Base-by-base conservation (phyloP, 2,888 invertebrate genomes). In the Agriotes lineatus region DNA sequence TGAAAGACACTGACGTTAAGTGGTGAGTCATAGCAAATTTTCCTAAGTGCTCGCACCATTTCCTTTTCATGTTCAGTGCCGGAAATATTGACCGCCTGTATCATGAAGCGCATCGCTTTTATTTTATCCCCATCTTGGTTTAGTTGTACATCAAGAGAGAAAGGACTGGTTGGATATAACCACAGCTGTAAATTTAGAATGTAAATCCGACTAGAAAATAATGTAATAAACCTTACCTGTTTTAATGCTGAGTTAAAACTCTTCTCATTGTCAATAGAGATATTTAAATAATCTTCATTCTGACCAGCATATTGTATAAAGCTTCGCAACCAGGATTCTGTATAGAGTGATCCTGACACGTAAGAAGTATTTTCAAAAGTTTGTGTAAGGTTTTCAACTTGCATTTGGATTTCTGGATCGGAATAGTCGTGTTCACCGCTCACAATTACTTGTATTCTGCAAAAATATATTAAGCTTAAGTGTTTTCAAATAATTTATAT, bases 1-100 rank as follows among this genome's bases (percentile, higher is more conserved):
- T 97, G 96, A 82, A 96, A 97, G 1, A 97, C 96, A 19, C 94
- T 96, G 59, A 92, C 95, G 79, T 96, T 96, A 9, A 96, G 83
- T 1, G 91, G 88, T 0, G 95, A 94, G 33, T 92, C 89, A 9
- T 88, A 85, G 73, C 95, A 94, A 12, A 96, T 91, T 71, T 89
- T 83, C 72, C 96, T 87, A 10, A 96, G 84, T 58, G 91, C 92
- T 77, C 90, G 88, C 6, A 96, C 95, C 96, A 96, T 96, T 80
- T 94, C 94, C 79, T 96, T 95, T 80, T 96, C 96, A 77, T 94
- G 93, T 81, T 95, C 95, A 0, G 96, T 95, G 58, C 96, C 94
- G 61, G 92, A 93, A 48, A 97, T 94, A 78, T 96, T 94, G 1
- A 94, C 92, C 0, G 96, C 95, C 83, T 96, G 95, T 56, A 97